phyloP scores from a whole-genome alignment of 2,113 vertebrate species.

The Boleophthalmus pectinirostris region DNA sequence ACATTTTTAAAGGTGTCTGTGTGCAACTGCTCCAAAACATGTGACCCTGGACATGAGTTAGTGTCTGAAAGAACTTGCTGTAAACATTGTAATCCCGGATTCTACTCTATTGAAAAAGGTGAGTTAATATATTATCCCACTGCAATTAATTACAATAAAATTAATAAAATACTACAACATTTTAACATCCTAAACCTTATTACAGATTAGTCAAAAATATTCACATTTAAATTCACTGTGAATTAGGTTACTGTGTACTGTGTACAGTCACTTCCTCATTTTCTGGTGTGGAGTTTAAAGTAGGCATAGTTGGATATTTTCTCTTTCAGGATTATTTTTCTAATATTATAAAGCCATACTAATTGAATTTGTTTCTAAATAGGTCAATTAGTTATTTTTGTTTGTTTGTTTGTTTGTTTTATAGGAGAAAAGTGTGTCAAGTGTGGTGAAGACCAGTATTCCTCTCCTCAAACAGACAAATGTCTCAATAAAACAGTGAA shows the following conservation, averaged over 20 bases:
- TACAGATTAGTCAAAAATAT: neutral
- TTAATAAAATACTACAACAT: neutral
- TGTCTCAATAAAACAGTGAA: slow-evolving; percentile 40
- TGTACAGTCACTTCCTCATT: too few relatives aligned
- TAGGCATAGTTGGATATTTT: too few relatives aligned
- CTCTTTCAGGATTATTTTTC: too few relatives aligned
- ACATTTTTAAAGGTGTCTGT: slow-evolving; percentile 25
- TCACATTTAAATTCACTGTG: too few relatives aligned
- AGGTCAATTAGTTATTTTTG: too few relatives aligned
- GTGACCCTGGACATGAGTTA: slow-evolving; percentile 41
- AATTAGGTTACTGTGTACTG: too few relatives aligned
- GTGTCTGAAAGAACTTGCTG: slow-evolving; percentile 24
- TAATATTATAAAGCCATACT: too few relatives aligned
- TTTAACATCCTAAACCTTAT: too few relatives aligned
- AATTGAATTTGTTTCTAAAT: too few relatives aligned
- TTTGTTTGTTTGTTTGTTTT: neutral
- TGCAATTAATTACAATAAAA: neutral
- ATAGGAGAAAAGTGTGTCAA: slow-evolving; percentile 30
- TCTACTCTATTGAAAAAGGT: slow-evolving; percentile 36
- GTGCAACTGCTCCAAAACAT: slow-evolving; percentile 61
- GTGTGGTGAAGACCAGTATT: slow-evolving; percentile 1
- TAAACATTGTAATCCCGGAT: slow-evolving; percentile 12
- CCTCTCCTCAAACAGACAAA: slow-evolving; percentile 4
- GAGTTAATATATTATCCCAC: neutral
- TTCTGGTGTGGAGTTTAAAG: too few relatives aligned